These are phyloP conservation scores for Bactericera cockerelli DNA, from an alignment of 1,140 invertebrate genomes.

Conservation along the genomic window DNA sequence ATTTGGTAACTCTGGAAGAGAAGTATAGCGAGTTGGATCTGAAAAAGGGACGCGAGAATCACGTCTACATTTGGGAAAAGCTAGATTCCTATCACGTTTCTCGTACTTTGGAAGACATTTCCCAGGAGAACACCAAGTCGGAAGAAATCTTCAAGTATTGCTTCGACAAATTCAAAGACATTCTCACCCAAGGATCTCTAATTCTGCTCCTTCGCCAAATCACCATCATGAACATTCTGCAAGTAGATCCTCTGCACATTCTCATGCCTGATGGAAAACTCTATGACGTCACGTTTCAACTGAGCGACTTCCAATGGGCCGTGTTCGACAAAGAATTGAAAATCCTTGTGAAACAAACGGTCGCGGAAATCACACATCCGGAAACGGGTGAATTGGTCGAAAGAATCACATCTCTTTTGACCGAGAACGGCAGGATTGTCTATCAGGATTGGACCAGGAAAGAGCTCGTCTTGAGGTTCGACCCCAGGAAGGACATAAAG, in stretches of 20 bases:
- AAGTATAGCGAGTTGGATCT: no score
- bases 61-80: no score
- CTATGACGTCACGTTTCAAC: neutral
- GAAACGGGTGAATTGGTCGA: neutral
- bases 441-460: slow-evolving; percentile 1
- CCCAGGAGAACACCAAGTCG: no score
- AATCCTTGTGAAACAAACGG: neutral
- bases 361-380: neutral
- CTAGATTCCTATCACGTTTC: no score
- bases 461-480: neutral
- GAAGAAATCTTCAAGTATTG: no score
- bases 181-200: no score
- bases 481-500: neutral
- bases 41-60: no score
- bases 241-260: neutral
- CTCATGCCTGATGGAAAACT: slow-evolving; percentile 3
- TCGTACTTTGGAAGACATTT: no score
- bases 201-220: neutral
- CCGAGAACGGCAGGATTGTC: neutral
- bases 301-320: neutral
- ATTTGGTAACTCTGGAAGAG: no score
- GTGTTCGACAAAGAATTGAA: neutral
- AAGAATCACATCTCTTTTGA: neutral
- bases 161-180: no score
- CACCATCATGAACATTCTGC: neutral